Percentiles rank a stretch among this genome's conserved stretches.
phyloP scores from a whole-genome alignment of 2,113 vertebrate genomes.

The Orientallactaga bullata region DNA sequence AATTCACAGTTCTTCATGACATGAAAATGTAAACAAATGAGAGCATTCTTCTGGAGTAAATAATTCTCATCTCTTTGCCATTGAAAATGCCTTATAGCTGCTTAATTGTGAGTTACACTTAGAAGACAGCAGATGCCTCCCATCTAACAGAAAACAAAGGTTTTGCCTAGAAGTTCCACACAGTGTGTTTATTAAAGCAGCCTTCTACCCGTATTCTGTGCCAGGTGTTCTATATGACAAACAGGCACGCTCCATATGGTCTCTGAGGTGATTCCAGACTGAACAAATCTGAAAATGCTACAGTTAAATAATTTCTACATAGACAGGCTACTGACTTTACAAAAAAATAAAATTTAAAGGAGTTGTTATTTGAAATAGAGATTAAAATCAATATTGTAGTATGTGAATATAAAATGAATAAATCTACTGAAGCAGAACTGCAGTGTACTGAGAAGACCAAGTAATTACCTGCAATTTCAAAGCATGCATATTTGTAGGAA shows the following conservation, averaged over 20 bases:
- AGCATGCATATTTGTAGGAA: not conserved
- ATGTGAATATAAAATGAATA: not conserved
- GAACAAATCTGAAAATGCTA: slow-evolving; percentile 52
- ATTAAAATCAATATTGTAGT: not conserved
- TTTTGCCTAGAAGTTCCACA: slow-evolving; percentile 31
- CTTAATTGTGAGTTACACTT: slow-evolving; percentile 19
- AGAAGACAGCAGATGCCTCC: slow-evolving; percentile 50
- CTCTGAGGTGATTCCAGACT: slow-evolving; percentile 51
- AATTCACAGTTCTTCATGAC: not conserved
- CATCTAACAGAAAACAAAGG: slow-evolving; percentile 42
- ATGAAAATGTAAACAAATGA: slow-evolving; percentile 58
- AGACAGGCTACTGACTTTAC: not conserved
- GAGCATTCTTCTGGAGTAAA: not conserved
- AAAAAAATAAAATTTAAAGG: slow-evolving; percentile 36
- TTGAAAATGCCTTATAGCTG: not conserved
- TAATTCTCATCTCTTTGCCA: slow-evolving; percentile 15
- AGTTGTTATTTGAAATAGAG: slow-evolving; percentile 41
- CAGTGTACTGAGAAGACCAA: not conserved
- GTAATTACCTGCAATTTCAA: not conserved
- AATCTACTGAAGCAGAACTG: not conserved
- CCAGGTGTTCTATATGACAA: slow-evolving; percentile 59
- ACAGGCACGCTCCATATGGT: slow-evolving; percentile 59
- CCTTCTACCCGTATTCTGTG: not conserved
- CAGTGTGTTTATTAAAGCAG: slow-evolving; percentile 16
- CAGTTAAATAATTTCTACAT: slow-evolving; percentile 33